Base-by-base conservation (phyloP, 1,140 invertebrate species). In the Holotrichia oblita region DNA sequence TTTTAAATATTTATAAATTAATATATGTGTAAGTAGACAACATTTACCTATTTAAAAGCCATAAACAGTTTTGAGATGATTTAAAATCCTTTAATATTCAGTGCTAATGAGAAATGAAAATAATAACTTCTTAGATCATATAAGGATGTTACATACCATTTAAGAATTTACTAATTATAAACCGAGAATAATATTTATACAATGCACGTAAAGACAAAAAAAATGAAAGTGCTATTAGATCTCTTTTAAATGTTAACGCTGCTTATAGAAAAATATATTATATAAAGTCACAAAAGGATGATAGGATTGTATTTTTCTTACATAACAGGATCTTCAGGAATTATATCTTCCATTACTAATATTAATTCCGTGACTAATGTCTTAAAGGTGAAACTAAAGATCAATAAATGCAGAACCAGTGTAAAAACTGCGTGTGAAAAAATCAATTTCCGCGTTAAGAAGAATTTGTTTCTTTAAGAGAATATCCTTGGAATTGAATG, bases 301-400 rank as follows among this genome's bases (percentile, higher is more conserved):
- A 10, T 17, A 0, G 48, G n/a, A 17, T 55, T 17, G 48, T 55
- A 17, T 34, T 34, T 55, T 55, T 55, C 14, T 17, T 55, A 55
- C 17, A 7, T 55, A 55, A 55, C 48, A 55, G 48, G 48, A 55
- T 55, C 48, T 55, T 17, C 48, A 34, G 48, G 48, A 55, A 55
- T 17, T 17, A 17, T 55, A 6, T n/a, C 14, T 55, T 17, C 6
- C 48, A 17, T 55, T 55, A n/a, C 48, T 55, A 55, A 17, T 55
- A 55, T 17, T 55, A 55, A 17, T 55, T 55, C 48, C 48, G 48
- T 55, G 48, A 55, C 17, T 55, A 55, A 55, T 17, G 48, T n/a
- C 12, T 55, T 55, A 55, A 55, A 55, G 48, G 48, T 55, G 48
- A 55, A 55, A 55, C 48, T 55, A 55, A n/a, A n/a, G n/a, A n/a